Conservation (phyloP, 2,113 vertebrate genomes). For the Rattus rattus region DNA sequence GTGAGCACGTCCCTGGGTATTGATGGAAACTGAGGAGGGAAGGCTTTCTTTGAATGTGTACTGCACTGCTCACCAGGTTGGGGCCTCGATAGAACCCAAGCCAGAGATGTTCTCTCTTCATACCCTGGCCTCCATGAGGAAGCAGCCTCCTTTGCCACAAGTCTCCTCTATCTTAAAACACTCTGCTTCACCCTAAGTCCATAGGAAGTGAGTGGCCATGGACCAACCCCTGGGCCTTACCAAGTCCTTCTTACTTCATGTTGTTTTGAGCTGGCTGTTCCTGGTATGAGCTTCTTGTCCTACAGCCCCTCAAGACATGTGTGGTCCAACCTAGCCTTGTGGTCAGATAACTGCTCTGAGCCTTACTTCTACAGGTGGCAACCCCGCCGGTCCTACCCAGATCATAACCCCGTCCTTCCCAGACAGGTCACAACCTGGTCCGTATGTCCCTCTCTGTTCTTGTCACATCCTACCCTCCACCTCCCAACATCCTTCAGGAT, state of each 20-base stretch:
- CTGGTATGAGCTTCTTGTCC: not conserved
- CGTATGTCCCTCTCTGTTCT: not conserved
- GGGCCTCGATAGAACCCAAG: not conserved
- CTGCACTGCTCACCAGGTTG: not conserved
- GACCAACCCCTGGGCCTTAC: not conserved
- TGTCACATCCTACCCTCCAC: too few relatives aligned
- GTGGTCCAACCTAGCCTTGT: not conserved
- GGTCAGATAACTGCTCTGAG: not conserved
- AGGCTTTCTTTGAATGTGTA: too few relatives aligned
- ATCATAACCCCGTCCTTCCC: too few relatives aligned
- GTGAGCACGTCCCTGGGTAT: not conserved
- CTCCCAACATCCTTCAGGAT: not conserved
- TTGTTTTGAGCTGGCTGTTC: not conserved
- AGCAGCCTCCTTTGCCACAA: not conserved
- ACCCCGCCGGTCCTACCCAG: too few relatives aligned
- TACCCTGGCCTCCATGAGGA: too few relatives aligned
- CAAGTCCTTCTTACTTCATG: not conserved
- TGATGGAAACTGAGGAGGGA: too few relatives aligned
- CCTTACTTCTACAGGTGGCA: not conserved
- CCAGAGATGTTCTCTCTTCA: not conserved
- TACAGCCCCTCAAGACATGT: accelerated
- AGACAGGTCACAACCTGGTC: too few relatives aligned
- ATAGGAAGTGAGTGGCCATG: too few relatives aligned
- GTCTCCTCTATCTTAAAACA: not conserved
- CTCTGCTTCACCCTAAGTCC: not conserved